phyloP scores from a whole-genome alignment of 2,113 vertebrate species.

The Brachyhypopomus occidentalis region DNA sequence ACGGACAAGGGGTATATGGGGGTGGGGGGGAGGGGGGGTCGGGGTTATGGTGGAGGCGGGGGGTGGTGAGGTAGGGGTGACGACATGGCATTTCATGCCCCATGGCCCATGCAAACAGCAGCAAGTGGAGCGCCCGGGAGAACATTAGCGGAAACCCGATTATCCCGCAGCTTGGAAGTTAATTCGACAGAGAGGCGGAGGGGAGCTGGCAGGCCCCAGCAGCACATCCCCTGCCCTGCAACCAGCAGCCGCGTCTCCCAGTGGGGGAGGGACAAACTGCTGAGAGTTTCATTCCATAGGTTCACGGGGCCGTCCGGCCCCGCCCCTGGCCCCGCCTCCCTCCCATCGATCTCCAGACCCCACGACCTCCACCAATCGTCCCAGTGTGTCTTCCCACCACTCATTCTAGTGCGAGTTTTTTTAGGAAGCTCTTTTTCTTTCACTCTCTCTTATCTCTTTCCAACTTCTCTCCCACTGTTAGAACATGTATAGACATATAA shows the following conservation, averaged over 20 bases:
- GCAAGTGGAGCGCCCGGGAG: slow-evolving; percentile 64
- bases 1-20: slow-evolving; percentile 58
- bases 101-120: slow-evolving; percentile 60
- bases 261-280: slow-evolving; percentile 17
- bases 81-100: slow-evolving; percentile 61
- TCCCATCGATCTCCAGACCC: no score
- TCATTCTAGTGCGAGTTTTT: no score
- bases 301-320: no score
- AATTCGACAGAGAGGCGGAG: slow-evolving; percentile 67
- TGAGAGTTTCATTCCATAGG: no score
- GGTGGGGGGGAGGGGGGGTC: slow-evolving; percentile 15
- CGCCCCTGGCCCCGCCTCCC: no score
- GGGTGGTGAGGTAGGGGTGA: slow-evolving; percentile 16
- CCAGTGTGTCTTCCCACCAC: no score
- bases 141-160: slow-evolving; percentile 78
- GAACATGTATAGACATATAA: no score
- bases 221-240: slow-evolving; percentile 64
- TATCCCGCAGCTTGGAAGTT: slow-evolving; percentile 75
- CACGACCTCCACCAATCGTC: no score
- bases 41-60: slow-evolving; percentile 34
- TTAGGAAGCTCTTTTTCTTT: background rate
- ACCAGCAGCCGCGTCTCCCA: slow-evolving; percentile 39
- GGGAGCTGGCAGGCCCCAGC: no score
- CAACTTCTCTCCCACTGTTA: no score
- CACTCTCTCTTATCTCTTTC: background rate